These are phyloP conservation scores for Nasua narica DNA, from an alignment of 2,797 vertebrate species.

Conservation along the genomic window DNA sequence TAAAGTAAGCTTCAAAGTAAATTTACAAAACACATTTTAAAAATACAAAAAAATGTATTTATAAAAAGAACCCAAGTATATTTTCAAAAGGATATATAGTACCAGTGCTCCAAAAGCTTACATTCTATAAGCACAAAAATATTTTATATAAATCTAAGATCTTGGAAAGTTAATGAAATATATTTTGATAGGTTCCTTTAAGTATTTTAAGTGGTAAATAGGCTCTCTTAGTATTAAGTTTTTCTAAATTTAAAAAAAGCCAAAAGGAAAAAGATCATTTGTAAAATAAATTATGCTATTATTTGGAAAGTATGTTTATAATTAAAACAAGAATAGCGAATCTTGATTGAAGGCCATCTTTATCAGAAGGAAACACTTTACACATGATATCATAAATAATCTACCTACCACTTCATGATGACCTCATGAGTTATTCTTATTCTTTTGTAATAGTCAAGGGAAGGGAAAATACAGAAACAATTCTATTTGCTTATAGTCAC, in stretches of 20 bases:
- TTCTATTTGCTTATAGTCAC: background rate
- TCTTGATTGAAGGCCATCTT: background rate
- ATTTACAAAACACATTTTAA: background rate
- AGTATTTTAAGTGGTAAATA: background rate
- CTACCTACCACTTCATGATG: background rate
- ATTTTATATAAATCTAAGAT: background rate
- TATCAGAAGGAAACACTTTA: background rate
- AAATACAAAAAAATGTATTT: background rate
- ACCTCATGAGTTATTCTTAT: background rate
- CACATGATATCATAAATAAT: background rate
- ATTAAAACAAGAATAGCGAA: background rate
- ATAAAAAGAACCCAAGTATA: background rate
- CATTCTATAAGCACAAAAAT: background rate
- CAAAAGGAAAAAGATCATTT: background rate
- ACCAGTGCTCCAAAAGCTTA: background rate
- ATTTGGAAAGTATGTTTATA: background rate
- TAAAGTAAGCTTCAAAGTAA: background rate
- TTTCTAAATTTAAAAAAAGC: background rate
- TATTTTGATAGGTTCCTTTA: background rate
- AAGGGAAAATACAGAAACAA: background rate
- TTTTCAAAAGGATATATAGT: background rate
- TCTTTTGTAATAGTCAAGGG: background rate
- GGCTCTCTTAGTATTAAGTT: background rate
- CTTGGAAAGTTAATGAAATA: background rate
- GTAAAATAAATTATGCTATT: background rate